These are phyloP conservation scores for Lemur catta DNA, from an alignment of 2,797 vertebrate genomes.

Conservation along the genomic window DNA sequence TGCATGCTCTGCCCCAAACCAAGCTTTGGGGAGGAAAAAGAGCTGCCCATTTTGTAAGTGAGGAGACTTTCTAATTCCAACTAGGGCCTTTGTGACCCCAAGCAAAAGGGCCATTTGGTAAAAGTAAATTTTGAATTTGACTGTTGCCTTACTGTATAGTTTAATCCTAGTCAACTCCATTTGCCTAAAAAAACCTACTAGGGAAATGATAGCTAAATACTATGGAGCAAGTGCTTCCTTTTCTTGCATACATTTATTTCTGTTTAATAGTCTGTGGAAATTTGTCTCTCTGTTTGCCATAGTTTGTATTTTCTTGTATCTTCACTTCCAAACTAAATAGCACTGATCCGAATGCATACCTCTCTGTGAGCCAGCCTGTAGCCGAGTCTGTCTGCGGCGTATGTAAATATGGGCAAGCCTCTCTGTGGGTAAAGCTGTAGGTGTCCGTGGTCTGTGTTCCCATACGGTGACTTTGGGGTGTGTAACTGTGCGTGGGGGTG, in stretches of 20 bases:
- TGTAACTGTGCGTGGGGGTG: background rate
- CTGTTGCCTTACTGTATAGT: background rate
- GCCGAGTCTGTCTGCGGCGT: conserved; percentile 29
- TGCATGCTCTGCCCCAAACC: background rate
- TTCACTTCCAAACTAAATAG: conserved; percentile 66
- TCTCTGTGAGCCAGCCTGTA: background rate
- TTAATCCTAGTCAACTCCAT: background rate
- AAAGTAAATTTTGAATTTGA: background rate
- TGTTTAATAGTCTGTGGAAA: background rate
- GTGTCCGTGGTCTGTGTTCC: background rate
- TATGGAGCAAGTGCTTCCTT: background rate
- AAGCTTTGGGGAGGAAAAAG: background rate
- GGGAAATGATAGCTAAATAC: background rate
- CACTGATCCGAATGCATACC: conserved; percentile 44
- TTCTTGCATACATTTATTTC: background rate
- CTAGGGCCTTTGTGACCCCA: background rate
- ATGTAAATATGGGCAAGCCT: conserved; percentile 49
- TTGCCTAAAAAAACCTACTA: background rate
- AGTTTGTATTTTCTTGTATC: conserved; percentile 49
- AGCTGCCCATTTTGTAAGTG: background rate
- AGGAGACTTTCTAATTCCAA: background rate
- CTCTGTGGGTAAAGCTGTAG: background rate
- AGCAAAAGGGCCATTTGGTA: background rate
- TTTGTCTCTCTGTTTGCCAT: background rate
- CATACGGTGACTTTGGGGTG: background rate